Base-by-base conservation (phyloP, 1,140 invertebrate genomes). In the Anastrepha ludens region DNA sequence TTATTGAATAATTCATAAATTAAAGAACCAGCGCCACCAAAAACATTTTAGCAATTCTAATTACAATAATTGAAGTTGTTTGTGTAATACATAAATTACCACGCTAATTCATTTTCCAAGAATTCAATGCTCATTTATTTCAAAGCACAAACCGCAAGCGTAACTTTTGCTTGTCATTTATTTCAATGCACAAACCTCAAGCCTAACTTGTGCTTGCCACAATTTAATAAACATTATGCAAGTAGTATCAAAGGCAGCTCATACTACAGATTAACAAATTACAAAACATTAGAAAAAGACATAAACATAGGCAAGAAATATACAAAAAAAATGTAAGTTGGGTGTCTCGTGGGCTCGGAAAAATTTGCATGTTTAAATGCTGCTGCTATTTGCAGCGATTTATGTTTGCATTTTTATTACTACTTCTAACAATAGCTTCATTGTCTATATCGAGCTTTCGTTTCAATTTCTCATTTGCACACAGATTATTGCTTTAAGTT, bases 1-100 rank as follows among this genome's bases (percentile, higher is more conserved):
- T 62, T 62, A 62, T 62, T 62, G 8, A 17, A 62, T 62, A 62
- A 62, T 62, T 62, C 60, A 62, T 62, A 62, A 62, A 17, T 62
- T 29, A 13, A 62, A 62, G 9, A 9, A 13, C 60, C 60, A 62
- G 15, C 60, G 60, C 4, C 60, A 62, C 15, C 15, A 4, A 13
- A 13, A n/a, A 17, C n/a, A 62, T 15, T 5, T 62, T 62, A 62
- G 60, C 60, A n/a, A 9, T 62, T 62, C 60, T 62, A 62, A 13
- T 62, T 13, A 62, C 29, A 29, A 29, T 29, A 13, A n/a, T n/a
- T 62, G n/a, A 62, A 5, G 60, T n/a, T 62, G 60, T 62, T 62
- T 15, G 4, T 62, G 60, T 62, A 62, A 62, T 62, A 29, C 29
- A 29, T 29, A 62, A 62, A 62, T 62, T 62, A 62, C 15, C 60